Evolutionary conservation across 2,113 vertebrate genomes (phyloP), one percentile per base, ranked within the genome.

Genomic region (Callipepla californica): DNA sequence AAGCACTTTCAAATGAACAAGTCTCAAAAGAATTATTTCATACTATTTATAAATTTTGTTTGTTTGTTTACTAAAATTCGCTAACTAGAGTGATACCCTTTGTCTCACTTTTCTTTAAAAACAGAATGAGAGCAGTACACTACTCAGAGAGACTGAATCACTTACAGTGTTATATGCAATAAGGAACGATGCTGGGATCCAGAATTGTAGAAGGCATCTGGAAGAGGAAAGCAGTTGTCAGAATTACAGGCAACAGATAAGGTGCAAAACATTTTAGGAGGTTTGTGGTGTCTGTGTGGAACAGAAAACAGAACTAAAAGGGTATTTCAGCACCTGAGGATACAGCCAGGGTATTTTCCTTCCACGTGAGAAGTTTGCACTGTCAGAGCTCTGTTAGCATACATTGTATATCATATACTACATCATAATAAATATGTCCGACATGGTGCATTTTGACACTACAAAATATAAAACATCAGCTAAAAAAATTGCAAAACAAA

Each of bases 401-500:
- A 25, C 8, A 13, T 20, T 86, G 34, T 89, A 76, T 38, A 59
- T 85, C 45, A 19, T 47, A 30, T 13, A 67, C 32, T 84, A 20
- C 51, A 82, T 84, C 69, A 73, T 2, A 89, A 69, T 85, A 92
- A 85, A 88, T 82, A 59, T 9, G 30, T 79, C 74, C 0, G 0
- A 58, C 23, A 45, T 20, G 73, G 74, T 21, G 40, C 45, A 69
- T 80, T 87, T 89, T 65, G 36, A 44, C 47, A 42, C 22, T 53
- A 81, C 48, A 89, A 86, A 91, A 80, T 82, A 87, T 26, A 73
- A n/a, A 21, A 32, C 26, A 73, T 62, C 53, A 92, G 7, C 59
- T 85, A 36, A 85, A 95, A 92, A 82, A 80, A 91, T 3, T 87
- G 68, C 30, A 62, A 72, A 80, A 7, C n/a, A 91, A 83, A 90